phyloP scores from a whole-genome alignment of 2,113 vertebrate genomes.

The Odobenus rosmarus region DNA sequence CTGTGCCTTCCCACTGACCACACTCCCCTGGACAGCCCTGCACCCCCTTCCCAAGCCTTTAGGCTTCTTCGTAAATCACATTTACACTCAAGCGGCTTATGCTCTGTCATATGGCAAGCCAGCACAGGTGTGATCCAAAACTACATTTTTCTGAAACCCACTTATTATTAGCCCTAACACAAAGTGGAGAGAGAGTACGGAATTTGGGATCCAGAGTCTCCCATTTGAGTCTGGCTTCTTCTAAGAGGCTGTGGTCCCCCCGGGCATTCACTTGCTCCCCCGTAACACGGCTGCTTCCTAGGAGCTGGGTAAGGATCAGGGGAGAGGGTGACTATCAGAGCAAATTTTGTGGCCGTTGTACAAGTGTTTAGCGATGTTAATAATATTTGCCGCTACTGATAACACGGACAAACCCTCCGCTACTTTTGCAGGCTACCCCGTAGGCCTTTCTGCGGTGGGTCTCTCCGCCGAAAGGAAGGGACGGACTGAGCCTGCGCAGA shows the following conservation, averaged over 20 bases:
- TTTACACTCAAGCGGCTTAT: neutral
- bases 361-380: neutral
- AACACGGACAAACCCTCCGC: neutral
- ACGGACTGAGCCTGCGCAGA: neutral
- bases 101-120: neutral
- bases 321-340: neutral
- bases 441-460: neutral
- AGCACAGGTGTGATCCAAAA: neutral
- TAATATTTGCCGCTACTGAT: neutral
- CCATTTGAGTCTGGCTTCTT: neutral
- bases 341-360: neutral
- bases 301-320: neutral
- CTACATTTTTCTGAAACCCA: neutral
- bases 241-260: neutral
- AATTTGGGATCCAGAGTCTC: neutral
- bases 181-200: neutral
- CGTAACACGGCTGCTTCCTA: neutral
- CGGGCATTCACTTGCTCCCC: too few species aligned
- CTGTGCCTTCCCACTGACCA: neutral
- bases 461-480: neutral
- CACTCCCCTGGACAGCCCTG: neutral
- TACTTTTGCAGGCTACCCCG: too few species aligned
- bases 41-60: neutral
- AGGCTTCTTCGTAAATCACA: neutral
- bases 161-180: neutral